Evolutionary conservation across 2,888 invertebrate species (phyloP), one percentile per base, ranked within the genome.

Genomic region (Eupeodes latifasciatus): DNA sequence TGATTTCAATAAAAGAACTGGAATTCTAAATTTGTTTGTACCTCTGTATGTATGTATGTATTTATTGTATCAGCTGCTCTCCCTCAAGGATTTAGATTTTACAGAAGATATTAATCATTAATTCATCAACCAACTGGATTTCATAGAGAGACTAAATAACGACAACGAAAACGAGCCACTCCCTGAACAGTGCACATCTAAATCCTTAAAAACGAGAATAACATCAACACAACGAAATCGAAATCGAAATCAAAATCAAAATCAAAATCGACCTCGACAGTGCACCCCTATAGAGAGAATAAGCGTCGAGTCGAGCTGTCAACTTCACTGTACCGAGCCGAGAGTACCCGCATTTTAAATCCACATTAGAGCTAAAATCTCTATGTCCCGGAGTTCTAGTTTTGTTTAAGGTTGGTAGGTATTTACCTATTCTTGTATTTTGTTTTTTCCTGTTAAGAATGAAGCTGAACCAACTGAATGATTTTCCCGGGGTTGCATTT

Each of bases 171-270:
- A 71, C 5, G 19, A 71, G 69, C 69, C 69, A 71, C 69, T 71
- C 69, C 69, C 69, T 71, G 55, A 40, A 71, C 9, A 40, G 12
- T 71, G 69, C 55, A 71, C 40, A 55, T 71, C 44, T n/a, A 55
- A 71, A 71, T 55, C 51, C 36, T 55, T 55, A 53, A 64, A 57
- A 71, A 34, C 19, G 55, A 71, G 51, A 34, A 51, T 14, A 69
- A 53, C 36, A 27, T 40, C 40, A 40, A 40, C 40, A 40, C 40
- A 27, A 27, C 40, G 40, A 40, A 5, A 5, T 40, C 0, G 40
- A 40, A 27, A 5, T 40, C 40, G 40, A 40, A 5, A 5, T 40
- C 40, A 40, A n/a, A n/a, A n/a, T n/a, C n/a, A n/a, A 7, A 5
- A 40, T 40, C 40, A 5, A 9, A 5, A 71, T 14, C 51, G 19